Conservation (phyloP, 2,888 invertebrate species). For the Odiellus spinosus region DNA sequence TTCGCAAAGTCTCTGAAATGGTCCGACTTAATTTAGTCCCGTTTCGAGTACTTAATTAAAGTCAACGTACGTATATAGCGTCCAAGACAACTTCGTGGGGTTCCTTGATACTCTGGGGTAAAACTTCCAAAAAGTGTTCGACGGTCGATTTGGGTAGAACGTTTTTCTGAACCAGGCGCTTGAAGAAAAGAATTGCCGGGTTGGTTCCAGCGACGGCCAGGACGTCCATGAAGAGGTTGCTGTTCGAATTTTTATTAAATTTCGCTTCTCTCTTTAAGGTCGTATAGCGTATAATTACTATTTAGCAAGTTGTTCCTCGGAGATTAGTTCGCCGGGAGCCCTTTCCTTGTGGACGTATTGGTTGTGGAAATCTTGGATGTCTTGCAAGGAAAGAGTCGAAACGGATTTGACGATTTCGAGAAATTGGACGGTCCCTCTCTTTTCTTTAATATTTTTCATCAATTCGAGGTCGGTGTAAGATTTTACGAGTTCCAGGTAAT, state of each 20-base stretch:
- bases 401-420: constrained; percentile 20
- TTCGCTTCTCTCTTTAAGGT: no score
- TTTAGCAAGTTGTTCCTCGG: constrained; percentile 7
- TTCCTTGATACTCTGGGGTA: constrained; percentile 25
- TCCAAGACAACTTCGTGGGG: constrained; percentile 27
- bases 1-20: constrained; percentile 21
- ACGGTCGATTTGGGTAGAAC: constrained; percentile 18
- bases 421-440: constrained; percentile 14
- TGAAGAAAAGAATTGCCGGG: constrained; percentile 26
- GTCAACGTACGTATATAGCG: constrained; percentile 24
- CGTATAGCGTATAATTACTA: constrained; percentile 5
- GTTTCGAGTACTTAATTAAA: no score
- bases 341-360: constrained; percentile 12
- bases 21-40: no score
- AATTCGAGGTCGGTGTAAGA: constrained; percentile 9
- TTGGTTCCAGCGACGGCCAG: constrained; percentile 27
- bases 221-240: constrained; percentile 22
- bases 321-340: neutral
- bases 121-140: constrained; percentile 22
- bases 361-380: constrained; percentile 21
- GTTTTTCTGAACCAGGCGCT: constrained; percentile 23
- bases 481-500: constrained; percentile 7
- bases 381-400: constrained; percentile 19
- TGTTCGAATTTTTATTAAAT: no score
- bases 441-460: constrained; percentile 6